phyloP scores from a whole-genome alignment of 1,140 invertebrate species.

The Aculops lycopersici region DNA sequence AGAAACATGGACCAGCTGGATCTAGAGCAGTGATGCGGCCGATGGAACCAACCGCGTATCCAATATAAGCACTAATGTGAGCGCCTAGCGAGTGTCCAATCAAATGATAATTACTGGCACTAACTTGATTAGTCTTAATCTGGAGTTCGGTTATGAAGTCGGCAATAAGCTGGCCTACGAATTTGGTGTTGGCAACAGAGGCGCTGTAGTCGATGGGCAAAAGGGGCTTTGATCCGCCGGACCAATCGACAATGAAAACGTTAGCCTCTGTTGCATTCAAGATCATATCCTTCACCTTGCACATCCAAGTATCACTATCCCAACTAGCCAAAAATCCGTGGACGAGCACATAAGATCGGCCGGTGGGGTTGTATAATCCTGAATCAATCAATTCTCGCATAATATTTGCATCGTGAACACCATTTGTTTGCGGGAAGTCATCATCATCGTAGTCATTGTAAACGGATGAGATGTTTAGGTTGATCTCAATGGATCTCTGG shows the following conservation, averaged over 20 bases:
- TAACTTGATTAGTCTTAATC: background rate
- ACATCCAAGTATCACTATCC: too few species aligned
- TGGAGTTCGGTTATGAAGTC: background rate
- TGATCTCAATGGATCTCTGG: too few species aligned
- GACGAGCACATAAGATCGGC: too few species aligned
- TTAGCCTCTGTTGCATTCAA: too few species aligned
- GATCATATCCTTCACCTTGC: too few species aligned
- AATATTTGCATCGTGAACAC: too few species aligned
- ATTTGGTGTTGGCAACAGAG: background rate
- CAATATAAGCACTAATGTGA: constrained; percentile 18
- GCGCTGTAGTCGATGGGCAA: background rate
- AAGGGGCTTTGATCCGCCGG: background rate
- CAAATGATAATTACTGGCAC: constrained; percentile 12
- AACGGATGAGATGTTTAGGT: too few species aligned
- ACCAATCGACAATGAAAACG: background rate
- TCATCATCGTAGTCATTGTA: too few species aligned
- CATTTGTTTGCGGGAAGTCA: too few species aligned
- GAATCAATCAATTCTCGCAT: too few species aligned
- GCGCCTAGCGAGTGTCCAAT: constrained; percentile 19
- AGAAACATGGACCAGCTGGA: constrained; percentile 29
- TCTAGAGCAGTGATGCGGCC: constrained; percentile 21
- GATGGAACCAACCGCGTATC: constrained; percentile 3
- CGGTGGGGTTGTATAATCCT: too few species aligned
- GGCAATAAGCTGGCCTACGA: background rate
- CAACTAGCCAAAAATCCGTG: too few species aligned